Evolutionary conservation across 2,888 invertebrate species (phyloP).

Genomic region (Therioaphis trifolii): DNA sequence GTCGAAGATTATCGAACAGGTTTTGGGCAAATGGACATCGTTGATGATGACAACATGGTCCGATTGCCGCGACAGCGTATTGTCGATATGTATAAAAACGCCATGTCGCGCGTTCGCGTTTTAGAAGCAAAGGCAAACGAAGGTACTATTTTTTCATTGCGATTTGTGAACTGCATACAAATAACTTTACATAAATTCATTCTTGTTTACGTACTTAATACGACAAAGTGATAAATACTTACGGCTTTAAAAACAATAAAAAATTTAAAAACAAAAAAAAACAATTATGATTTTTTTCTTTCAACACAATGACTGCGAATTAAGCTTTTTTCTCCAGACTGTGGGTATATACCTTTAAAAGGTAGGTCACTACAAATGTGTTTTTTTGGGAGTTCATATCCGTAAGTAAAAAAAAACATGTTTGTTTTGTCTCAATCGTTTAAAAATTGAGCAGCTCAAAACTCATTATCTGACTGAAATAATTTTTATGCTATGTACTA

Average conservation of each 20-base stretch:
- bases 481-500: slow-evolving; percentile 17
- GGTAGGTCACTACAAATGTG: slow-evolving; percentile 55
- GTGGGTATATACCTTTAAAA: slow-evolving; percentile 45
- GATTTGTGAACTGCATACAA: slow-evolving; percentile 38
- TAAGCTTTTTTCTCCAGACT: slow-evolving; percentile 53
- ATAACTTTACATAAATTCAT: background rate
- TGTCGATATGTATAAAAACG: slow-evolving; percentile 62
- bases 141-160: slow-evolving; percentile 59
- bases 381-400: slow-evolving; percentile 50
- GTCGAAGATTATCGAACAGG: slow-evolving; percentile 46
- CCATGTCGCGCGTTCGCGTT: slow-evolving; percentile 62
- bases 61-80: slow-evolving; percentile 61
- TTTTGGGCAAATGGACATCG: slow-evolving; percentile 44
- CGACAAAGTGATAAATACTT: slow-evolving; percentile 50
- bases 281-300: slow-evolving; percentile 16
- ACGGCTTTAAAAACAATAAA: slow-evolving; percentile 16
- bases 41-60: slow-evolving; percentile 59
- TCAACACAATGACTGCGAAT: slow-evolving; percentile 46
- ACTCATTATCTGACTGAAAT: background rate
- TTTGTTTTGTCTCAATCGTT: slow-evolving; percentile 31
- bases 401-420: slow-evolving; percentile 54
- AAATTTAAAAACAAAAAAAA: background rate
- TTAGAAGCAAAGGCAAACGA: slow-evolving; percentile 61
- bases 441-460: slow-evolving; percentile 16
- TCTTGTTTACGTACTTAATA: slow-evolving; percentile 24